Conservation (phyloP, 2,888 invertebrate genomes). For the Leptopilina drosophilae region DNA sequence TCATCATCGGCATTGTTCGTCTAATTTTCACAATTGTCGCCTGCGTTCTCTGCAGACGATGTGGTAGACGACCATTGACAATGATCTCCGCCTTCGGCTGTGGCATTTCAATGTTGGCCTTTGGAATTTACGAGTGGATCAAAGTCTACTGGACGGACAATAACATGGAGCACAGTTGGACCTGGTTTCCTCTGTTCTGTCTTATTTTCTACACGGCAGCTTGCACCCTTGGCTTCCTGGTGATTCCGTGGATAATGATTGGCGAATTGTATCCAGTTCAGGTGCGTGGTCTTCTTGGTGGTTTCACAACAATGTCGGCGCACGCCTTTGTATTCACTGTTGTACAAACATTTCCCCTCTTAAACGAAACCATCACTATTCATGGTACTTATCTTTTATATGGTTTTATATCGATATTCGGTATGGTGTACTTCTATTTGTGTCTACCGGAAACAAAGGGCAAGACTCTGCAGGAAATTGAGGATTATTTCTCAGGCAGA, state of each 20-base stretch:
- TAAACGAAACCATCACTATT: conserved; percentile 78
- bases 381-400: conserved; percentile 83
- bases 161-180: conserved; percentile 73
- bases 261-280: conserved; percentile 85
- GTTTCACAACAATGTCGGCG: conserved; percentile 83
- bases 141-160: conserved; percentile 78
- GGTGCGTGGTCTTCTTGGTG: conserved; percentile 83
- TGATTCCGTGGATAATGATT: conserved; percentile 86
- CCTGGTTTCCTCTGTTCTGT: conserved; percentile 82
- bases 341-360: conserved; percentile 83
- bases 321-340: conserved; percentile 83
- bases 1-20: conserved; percentile 81
- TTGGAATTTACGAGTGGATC: conserved; percentile 81
- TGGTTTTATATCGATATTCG: conserved; percentile 80
- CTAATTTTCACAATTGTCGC: conserved; percentile 82
- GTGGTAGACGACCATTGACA: conserved; percentile 82
- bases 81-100: conserved; percentile 83
- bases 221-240: conserved; percentile 83
- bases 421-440: conserved; percentile 82
- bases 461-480: conserved; percentile 83
- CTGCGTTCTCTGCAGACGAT: conserved; percentile 81
- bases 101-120: conserved; percentile 81
- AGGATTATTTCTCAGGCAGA: conserved; percentile 84
- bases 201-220: conserved; percentile 81
- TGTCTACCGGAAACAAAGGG: conserved; percentile 85